phyloP scores from a whole-genome alignment of 2,888 invertebrate species.

The Tetragonisca angustula region DNA sequence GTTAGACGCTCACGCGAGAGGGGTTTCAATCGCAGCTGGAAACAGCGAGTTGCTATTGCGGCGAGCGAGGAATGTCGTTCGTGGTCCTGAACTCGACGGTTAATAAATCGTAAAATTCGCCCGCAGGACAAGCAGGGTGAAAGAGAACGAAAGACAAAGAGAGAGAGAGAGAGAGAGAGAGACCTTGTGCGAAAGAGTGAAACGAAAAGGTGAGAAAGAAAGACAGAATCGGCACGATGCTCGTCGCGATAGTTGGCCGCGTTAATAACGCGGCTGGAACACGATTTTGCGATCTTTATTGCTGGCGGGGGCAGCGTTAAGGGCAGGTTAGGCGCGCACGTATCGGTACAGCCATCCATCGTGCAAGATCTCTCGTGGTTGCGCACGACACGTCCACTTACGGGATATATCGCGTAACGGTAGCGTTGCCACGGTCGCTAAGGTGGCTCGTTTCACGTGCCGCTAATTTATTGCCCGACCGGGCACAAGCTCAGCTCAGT shows the following conservation, averaged over 20 bases:
- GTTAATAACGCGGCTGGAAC: conserved; percentile 71
- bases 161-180: background rate
- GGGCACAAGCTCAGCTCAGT: conserved; percentile 28
- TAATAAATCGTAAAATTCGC: conserved; percentile 53
- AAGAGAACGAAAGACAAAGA: background rate
- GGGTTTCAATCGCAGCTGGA: background rate
- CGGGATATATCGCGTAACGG: conserved; percentile 75
- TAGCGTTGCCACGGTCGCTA: conserved; percentile 56
- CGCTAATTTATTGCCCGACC: conserved; percentile 65
- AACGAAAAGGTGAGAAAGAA: conserved; percentile 8
- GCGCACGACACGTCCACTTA: conserved; percentile 73
- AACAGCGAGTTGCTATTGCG: background rate
- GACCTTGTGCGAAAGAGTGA: background rate
- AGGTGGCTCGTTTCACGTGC: conserved; percentile 69
- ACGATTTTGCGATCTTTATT: conserved; percentile 73
- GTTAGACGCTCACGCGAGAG: background rate
- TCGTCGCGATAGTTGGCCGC: conserved; percentile 69
- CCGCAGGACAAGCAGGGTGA: background rate
- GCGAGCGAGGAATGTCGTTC: conserved; percentile 10
- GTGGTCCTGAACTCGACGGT: conserved; percentile 55
- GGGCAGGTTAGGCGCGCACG: conserved; percentile 57
- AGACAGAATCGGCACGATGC: conserved; percentile 54
- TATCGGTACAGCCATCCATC: conserved; percentile 70
- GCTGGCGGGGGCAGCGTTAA: conserved; percentile 64
- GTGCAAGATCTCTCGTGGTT: conserved; percentile 69